A percentile compares a stretch with the other conserved stretches of the same genome.
Conservation (phyloP, 2,797 vertebrate species). For the Tragelaphus eurycerus region DNA sequence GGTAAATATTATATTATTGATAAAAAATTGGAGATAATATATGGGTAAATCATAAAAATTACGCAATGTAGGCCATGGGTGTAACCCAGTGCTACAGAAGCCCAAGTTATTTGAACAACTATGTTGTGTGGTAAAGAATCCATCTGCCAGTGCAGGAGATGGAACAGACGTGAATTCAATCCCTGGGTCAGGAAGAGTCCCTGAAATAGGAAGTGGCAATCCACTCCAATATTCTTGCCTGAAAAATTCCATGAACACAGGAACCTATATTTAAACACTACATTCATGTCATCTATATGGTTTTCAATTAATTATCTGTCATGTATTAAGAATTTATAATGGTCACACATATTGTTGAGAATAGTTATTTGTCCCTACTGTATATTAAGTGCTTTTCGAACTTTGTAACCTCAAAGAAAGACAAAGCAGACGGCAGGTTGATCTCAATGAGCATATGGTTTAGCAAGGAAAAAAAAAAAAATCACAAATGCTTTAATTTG, state of each 20-base stretch:
- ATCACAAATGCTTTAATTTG: neutral
- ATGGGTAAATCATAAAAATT: neutral
- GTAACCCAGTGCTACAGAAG: neutral
- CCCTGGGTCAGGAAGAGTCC: neutral
- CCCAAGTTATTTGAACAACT: neutral
- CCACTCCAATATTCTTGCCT: neutral
- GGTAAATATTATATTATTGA: neutral
- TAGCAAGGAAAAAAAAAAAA: neutral
- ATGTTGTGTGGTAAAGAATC: neutral
- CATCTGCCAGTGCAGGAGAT: neutral
- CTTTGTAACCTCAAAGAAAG: neutral
- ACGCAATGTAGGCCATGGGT: neutral
- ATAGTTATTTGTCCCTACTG: neutral
- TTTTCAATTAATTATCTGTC: neutral
- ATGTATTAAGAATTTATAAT: neutral
- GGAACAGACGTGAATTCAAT: neutral
- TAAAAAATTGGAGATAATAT: neutral
- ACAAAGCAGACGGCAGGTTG: neutral
- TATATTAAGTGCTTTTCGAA: neutral
- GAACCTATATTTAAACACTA: neutral
- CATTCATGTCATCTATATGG: neutral
- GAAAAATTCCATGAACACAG: neutral
- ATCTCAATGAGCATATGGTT: neutral
- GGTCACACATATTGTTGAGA: neutral
- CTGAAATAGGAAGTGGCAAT: neutral